Evolutionary conservation across 2,113 vertebrate genomes (phyloP), one percentile per base, ranked within the genome.

Genomic region (Procavia capensis): DNA sequence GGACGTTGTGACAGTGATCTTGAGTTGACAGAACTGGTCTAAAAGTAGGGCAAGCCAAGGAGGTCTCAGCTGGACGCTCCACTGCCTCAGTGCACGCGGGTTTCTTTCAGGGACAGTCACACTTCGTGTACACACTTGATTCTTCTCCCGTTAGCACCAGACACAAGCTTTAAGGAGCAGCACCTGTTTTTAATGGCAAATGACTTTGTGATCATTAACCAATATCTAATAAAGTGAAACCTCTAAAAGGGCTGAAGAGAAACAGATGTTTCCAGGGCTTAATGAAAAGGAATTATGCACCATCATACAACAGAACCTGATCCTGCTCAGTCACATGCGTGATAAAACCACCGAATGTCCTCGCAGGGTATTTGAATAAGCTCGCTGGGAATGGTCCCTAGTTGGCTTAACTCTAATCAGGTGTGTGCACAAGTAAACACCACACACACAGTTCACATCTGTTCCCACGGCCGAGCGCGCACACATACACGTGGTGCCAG

Each of bases 251-350:
- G 95, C 85, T 97, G 96, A 91, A 85, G 93, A 88, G 96, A 98
- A 97, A 41, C 97, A 98, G 97, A 97, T 96, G 92, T 93, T 97
- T 97, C 96, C 86, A 34, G 41, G 74, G 10, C 92, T 92, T 96
- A 96, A 97, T 97, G 95, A 97, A 95, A 97, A 96, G 85, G 84
- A 64, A 34, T 97, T 97, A 97, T 94, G 95, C 88, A 92, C 94
- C 81, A 64, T 95, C 96, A 88, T 85, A 84, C 10, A 0, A 0
- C 57, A 63, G 87, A 93, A 24, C 96, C 72, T 95, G 93, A 95
- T 96, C 95, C 89, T 39, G 79, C 90, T 85, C 5, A 2, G 11
- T 43, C 94, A 76, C 92, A 20, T 68, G 96, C 76, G 1, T 86
- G 47, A 36, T 54, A 47, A 82, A 94, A 64, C 43, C 95, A 89